Conservation (phyloP, 2,797 vertebrate species). For the Chrysocyon brachyurus region DNA sequence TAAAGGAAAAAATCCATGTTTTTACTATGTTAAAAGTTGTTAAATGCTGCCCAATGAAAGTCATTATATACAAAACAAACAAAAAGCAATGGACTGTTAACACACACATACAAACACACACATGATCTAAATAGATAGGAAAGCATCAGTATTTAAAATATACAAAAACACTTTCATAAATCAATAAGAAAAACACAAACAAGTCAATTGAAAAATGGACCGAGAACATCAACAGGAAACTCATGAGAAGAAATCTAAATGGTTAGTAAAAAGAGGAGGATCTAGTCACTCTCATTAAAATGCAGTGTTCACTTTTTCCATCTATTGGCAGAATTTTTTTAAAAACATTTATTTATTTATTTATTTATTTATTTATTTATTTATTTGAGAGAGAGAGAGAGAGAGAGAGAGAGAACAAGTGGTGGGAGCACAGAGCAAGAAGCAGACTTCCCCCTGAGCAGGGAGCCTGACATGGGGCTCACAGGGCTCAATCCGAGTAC, state of each 20-base stretch:
- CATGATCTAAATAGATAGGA: background rate
- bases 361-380: too few species aligned
- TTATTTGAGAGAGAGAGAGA: too few species aligned
- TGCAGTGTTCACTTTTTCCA: background rate
- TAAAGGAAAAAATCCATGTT: background rate
- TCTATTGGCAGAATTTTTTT: background rate
- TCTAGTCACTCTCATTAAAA: background rate
- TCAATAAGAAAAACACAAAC: constrained; percentile 17
- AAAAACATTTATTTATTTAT: too few species aligned
- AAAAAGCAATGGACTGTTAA: background rate
- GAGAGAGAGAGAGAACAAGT: too few species aligned
- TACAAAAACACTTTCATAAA: constrained; percentile 3
- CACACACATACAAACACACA: background rate
- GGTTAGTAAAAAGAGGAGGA: background rate
- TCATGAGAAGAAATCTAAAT: constrained; percentile 33
- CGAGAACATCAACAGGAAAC: background rate
- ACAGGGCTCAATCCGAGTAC: too few species aligned
- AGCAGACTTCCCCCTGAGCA: too few species aligned
- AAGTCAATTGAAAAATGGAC: background rate
- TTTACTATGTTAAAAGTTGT: background rate
- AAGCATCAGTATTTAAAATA: constrained; percentile 31
- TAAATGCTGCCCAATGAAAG: constrained; percentile 25
- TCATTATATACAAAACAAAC: constrained; percentile 37
- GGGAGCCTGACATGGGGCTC: too few species aligned
- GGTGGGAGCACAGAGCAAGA: too few species aligned